Evolutionary conservation across 2,888 invertebrate genomes (phyloP).

Genomic region (Seira ritae): DNA sequence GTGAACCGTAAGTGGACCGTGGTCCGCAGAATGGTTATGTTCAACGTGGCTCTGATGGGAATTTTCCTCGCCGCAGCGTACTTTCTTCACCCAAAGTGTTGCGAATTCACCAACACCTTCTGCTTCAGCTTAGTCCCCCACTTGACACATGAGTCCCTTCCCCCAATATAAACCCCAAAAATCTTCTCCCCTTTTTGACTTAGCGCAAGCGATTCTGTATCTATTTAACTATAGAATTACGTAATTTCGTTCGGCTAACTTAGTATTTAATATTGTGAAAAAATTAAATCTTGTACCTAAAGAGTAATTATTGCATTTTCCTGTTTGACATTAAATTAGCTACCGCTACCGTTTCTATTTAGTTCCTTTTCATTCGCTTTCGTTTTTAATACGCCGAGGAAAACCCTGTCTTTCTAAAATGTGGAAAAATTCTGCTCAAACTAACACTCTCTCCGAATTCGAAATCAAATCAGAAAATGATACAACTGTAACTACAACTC

Average conservation of each 20-base stretch:
- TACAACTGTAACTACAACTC: conserved; percentile 34
- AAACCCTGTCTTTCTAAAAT: conserved; percentile 54
- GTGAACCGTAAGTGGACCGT: conserved; percentile 69
- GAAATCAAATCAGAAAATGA: conserved; percentile 32
- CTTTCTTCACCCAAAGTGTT: conserved; percentile 72
- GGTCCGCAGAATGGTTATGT: conserved; percentile 70
- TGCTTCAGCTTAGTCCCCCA: conserved; percentile 72
- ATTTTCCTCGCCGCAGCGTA: conserved; percentile 71
- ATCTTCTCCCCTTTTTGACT: neutral
- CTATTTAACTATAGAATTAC: too few relatives aligned
- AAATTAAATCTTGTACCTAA: too few relatives aligned
- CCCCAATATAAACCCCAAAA: conserved; percentile 66
- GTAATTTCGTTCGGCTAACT: too few relatives aligned
- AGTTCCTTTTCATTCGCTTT: too few relatives aligned
- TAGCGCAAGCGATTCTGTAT: too few relatives aligned
- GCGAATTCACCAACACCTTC: conserved; percentile 73
- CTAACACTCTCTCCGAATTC: conserved; percentile 55
- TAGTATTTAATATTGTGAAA: too few relatives aligned
- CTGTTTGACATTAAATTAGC: too few relatives aligned
- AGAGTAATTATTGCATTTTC: too few relatives aligned
- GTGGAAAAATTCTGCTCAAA: conserved; percentile 50
- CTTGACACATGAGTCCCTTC: conserved; percentile 71
- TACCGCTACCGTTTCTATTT: too few relatives aligned
- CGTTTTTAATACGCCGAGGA: too few relatives aligned
- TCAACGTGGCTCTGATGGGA: conserved; percentile 72